phyloP scores from a whole-genome alignment of 2,888 invertebrate genomes.

The Amiota mariae region DNA sequence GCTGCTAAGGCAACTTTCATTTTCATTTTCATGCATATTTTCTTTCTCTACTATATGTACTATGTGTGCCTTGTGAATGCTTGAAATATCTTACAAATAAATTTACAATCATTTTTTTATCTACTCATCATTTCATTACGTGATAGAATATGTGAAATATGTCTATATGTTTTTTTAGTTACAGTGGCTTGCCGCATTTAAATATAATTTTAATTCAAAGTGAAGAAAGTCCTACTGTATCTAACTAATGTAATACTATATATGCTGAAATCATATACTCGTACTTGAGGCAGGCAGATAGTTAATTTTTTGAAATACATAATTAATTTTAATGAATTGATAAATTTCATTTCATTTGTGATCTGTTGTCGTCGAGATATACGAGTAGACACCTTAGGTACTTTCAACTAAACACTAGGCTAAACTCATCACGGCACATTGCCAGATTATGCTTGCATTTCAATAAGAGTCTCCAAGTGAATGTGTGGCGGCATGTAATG shows the following conservation, averaged over 20 bases:
- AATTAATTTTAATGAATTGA: not conserved
- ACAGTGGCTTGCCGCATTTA: conserved; percentile 18
- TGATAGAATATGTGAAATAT: conserved; percentile 23
- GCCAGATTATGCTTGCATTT: not conserved
- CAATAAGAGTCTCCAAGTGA: not conserved
- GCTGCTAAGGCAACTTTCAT: conserved; percentile 12
- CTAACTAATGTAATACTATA: too few relatives aligned
- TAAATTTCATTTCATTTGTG: conserved; percentile 3
- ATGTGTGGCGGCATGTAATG: not conserved
- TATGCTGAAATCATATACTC: too few relatives aligned
- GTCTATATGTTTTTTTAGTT: not conserved
- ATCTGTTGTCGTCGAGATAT: too few relatives aligned
- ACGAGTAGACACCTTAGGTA: too few relatives aligned
- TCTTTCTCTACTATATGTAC: too few relatives aligned
- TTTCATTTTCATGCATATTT: conserved; percentile 15
- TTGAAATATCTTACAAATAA: too few relatives aligned
- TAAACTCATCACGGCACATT: not conserved
- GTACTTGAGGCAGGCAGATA: not conserved
- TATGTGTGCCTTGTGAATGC: too few relatives aligned
- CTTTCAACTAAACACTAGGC: not conserved
- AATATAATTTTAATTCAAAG: not conserved
- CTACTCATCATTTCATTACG: not conserved
- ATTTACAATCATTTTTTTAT: not conserved
- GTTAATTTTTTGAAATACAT: not conserved
- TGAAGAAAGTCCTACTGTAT: conserved; percentile 18